phyloP scores from a whole-genome alignment of 2,888 invertebrate species.

The Dynastes grantii region DNA sequence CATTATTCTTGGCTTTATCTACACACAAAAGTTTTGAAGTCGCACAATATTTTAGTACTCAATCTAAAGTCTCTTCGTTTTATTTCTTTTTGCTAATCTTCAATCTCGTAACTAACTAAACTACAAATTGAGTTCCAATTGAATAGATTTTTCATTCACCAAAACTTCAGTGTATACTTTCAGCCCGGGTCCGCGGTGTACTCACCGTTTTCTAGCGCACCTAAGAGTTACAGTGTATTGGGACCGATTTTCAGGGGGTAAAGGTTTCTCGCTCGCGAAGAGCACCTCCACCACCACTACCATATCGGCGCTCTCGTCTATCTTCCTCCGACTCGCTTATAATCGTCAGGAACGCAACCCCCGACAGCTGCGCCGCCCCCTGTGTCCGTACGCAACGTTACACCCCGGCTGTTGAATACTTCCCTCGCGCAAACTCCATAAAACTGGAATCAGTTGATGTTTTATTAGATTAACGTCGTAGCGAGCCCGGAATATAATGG shows the following conservation, averaged over 20 bases:
- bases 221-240: constrained; percentile 46
- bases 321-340: constrained; percentile 42
- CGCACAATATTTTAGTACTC: background rate
- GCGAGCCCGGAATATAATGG: constrained; percentile 27
- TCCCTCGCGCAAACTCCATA: constrained; percentile 50
- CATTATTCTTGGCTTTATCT: constrained; percentile 19
- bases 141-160: constrained; percentile 14
- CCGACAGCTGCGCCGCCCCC: constrained; percentile 22
- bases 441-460: constrained; percentile 52
- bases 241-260: constrained; percentile 45
- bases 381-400: constrained; percentile 5
- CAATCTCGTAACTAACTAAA: background rate
- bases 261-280: constrained; percentile 22
- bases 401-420: constrained; percentile 47
- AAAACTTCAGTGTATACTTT: constrained; percentile 30
- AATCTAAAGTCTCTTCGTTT: background rate
- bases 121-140: background rate
- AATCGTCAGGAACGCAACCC: background rate
- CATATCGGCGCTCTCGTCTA: constrained; percentile 4
- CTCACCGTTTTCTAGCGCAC: constrained; percentile 44
- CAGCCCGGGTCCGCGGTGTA: constrained; percentile 45
- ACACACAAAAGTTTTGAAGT: constrained; percentile 7
- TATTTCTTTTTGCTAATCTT: background rate
- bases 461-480: constrained; percentile 49
- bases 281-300: constrained; percentile 9